These are phyloP conservation scores for Boloria selene DNA, from an alignment of 2,888 invertebrate species.

Conservation along the genomic window DNA sequence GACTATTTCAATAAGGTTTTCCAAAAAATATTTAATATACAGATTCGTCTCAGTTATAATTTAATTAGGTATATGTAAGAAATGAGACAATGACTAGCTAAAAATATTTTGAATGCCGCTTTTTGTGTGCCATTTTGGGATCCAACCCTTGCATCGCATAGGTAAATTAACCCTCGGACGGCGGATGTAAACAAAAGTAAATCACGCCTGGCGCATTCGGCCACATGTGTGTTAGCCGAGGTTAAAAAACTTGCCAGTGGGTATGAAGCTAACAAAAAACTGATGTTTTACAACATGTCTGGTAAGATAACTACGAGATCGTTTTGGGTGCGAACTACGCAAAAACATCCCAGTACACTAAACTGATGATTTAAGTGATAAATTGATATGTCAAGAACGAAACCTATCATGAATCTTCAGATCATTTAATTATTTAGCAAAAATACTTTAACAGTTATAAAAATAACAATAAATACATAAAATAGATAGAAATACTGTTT, in stretches of 20 bases:
- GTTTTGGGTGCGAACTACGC: slow-evolving; percentile 42
- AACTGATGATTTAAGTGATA: slow-evolving; percentile 33
- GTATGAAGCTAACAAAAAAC: slow-evolving; percentile 52
- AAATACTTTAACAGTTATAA: too few relatives aligned
- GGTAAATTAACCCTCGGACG: slow-evolving; percentile 63
- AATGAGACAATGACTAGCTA: not conserved
- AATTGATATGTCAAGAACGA: slow-evolving; percentile 28
- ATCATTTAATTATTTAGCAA: not conserved
- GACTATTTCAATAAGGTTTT: too few relatives aligned
- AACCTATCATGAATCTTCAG: slow-evolving; percentile 19
- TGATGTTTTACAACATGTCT: slow-evolving; percentile 58
- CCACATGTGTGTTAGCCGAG: slow-evolving; percentile 64
- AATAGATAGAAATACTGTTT: not conserved
- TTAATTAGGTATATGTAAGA: not conserved
- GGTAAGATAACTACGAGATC: slow-evolving; percentile 51
- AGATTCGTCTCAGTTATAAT: too few relatives aligned
- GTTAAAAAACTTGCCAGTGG: slow-evolving; percentile 59
- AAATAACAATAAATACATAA: too few relatives aligned
- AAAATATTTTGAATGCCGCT: slow-evolving; percentile 12
- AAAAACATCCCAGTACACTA: slow-evolving; percentile 40
- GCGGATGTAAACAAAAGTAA: slow-evolving; percentile 74
- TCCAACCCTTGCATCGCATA: slow-evolving; percentile 50
- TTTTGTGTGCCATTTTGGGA: slow-evolving; percentile 45
- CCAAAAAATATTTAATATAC: too few relatives aligned
- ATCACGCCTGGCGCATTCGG: slow-evolving; percentile 52